Conservation (phyloP, 2,888 invertebrate genomes). For the Athrips mouffetella region DNA sequence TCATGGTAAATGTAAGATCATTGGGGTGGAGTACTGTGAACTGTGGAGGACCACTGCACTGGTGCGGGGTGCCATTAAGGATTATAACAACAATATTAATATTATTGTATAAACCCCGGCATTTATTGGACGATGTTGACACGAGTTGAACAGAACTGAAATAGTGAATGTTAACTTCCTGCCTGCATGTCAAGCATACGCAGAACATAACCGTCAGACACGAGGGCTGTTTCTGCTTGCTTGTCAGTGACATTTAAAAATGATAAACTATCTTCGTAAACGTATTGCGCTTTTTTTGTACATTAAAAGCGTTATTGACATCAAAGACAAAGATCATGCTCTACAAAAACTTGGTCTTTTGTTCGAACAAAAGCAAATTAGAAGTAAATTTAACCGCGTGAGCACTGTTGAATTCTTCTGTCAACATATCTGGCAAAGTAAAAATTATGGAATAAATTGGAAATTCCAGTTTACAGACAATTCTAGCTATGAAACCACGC, state of each 20-base stretch:
- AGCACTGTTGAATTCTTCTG: background rate
- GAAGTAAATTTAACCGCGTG: background rate
- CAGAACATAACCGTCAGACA: no score
- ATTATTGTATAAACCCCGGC: no score
- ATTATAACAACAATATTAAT: no score
- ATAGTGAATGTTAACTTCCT: no score
- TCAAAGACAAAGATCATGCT: background rate
- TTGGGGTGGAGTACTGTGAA: no score
- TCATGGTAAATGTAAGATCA: no score
- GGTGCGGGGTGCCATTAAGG: no score
- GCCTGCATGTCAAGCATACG: no score
- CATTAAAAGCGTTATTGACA: background rate
- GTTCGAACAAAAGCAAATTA: background rate
- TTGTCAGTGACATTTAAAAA: background rate
- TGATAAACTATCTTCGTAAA: background rate
- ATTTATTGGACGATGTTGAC: no score
- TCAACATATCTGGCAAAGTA: conserved; percentile 18
- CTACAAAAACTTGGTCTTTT: background rate
- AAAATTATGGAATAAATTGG: conserved; percentile 24
- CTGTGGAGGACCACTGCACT: no score
- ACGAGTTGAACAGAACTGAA: no score
- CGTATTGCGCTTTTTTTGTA: background rate
- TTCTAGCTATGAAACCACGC: conserved; percentile 18
- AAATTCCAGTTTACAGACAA: conserved; percentile 29
- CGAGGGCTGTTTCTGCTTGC: no score